phyloP scores from a whole-genome alignment of 2,113 vertebrate species.

The Neopipo cinnamomea region DNA sequence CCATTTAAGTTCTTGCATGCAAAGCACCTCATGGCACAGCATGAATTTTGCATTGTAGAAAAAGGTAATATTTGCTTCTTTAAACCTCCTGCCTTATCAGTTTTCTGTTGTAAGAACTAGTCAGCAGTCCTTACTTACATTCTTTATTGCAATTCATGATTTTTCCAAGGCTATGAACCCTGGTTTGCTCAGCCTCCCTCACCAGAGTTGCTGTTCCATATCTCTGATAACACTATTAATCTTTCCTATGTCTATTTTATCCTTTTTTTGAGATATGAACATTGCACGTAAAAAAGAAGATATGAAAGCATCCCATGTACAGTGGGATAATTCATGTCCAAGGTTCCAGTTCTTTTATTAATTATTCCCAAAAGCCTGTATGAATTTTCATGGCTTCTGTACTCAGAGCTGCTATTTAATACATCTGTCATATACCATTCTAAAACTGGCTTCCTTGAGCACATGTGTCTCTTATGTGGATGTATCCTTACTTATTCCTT shows the following conservation, averaged over 20 bases:
- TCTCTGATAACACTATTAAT: neutral
- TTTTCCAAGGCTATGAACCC: neutral
- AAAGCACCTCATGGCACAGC: neutral
- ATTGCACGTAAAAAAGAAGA: neutral
- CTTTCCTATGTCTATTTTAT: neutral
- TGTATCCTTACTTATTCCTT: neutral
- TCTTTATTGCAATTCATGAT: neutral
- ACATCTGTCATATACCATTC: neutral
- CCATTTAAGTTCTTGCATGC: neutral
- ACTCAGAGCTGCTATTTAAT: neutral
- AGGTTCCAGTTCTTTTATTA: neutral
- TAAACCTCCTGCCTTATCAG: neutral
- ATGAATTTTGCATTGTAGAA: neutral
- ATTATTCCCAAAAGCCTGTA: neutral
- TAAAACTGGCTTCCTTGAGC: neutral
- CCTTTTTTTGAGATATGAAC: neutral
- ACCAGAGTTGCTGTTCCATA: neutral
- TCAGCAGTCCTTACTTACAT: neutral
- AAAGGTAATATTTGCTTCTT: neutral
- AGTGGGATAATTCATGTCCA: neutral
- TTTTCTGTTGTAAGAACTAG: neutral
- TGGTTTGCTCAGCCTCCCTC: neutral
- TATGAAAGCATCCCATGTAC: rapidly evolving
- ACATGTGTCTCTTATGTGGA: neutral
- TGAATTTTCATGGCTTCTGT: neutral